phyloP scores from a whole-genome alignment of 2,888 invertebrate species.

The Liposcelis brunnea region DNA sequence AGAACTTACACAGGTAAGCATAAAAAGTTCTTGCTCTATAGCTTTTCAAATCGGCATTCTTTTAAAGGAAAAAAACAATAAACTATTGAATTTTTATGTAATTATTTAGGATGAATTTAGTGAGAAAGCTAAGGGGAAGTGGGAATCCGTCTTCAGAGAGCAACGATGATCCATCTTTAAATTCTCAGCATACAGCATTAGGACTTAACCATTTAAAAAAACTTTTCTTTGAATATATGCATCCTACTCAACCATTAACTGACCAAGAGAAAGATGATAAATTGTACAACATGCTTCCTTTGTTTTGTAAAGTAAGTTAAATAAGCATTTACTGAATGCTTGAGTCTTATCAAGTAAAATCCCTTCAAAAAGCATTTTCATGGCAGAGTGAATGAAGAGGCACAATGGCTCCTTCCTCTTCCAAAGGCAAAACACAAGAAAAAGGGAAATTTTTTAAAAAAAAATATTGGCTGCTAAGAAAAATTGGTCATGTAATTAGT shows the following conservation, averaged over 20 bases:
- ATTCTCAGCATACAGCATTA: constrained; percentile 66
- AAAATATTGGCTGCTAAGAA: too few relatives aligned
- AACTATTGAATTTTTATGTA: too few relatives aligned
- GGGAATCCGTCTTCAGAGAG: constrained; percentile 30
- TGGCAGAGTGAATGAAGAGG: too few relatives aligned
- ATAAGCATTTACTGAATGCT: constrained; percentile 12
- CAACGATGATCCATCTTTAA: constrained; percentile 38
- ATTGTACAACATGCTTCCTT: constrained; percentile 90
- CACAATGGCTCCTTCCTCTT: too few relatives aligned
- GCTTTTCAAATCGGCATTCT: too few relatives aligned
- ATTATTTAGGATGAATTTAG: constrained; percentile 58
- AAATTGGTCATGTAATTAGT: too few relatives aligned
- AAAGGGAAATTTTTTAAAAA: too few relatives aligned
- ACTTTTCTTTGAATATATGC: constrained; percentile 85
- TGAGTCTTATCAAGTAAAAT: too few relatives aligned
- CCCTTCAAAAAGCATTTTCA: too few relatives aligned
- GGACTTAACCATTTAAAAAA: constrained; percentile 94
- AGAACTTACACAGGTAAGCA: too few relatives aligned
- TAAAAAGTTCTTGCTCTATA: too few relatives aligned
- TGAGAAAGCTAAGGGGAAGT: constrained; percentile 70
- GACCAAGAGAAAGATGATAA: constrained; percentile 80
- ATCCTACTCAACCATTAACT: constrained; percentile 63
- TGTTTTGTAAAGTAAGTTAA: constrained; percentile 95
- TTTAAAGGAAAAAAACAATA: too few relatives aligned
- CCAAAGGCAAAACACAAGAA: background rate